Percentiles rank a stretch among this genome's conserved stretches.
phyloP scores from a whole-genome alignment of 2,888 invertebrate species.

The Ectobius pallidus region DNA sequence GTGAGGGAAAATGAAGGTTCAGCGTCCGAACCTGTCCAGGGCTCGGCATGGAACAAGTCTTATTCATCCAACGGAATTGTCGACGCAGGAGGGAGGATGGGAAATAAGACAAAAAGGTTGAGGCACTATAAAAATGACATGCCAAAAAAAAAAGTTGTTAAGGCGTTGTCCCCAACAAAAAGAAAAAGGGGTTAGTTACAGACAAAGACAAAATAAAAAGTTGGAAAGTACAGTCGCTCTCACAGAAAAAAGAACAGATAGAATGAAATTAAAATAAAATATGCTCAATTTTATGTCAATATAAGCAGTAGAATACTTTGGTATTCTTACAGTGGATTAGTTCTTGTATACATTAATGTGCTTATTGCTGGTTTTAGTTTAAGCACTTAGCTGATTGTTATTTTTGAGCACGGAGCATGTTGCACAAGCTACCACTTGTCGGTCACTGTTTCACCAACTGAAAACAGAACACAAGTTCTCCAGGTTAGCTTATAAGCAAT shows the following conservation, averaged over 20 bases:
- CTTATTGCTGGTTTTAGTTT: background rate
- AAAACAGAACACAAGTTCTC: slow-evolving; percentile 35
- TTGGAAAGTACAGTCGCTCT: slow-evolving; percentile 21
- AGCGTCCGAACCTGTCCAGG: slow-evolving; percentile 32
- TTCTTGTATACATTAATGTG: background rate
- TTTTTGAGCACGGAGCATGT: slow-evolving; percentile 23
- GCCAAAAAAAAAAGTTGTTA: slow-evolving; percentile 23
- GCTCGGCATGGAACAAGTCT: slow-evolving; percentile 24
- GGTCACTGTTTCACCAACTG: slow-evolving; percentile 40
- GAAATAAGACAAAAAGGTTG: background rate
- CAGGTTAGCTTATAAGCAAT: slow-evolving; percentile 7
- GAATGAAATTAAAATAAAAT: background rate
- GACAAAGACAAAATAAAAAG: background rate
- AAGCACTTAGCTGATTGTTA: slow-evolving; percentile 33
- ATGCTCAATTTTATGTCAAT: background rate
- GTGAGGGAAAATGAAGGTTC: slow-evolving; percentile 6
- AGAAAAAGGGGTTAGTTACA: background rate
- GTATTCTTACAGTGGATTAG: background rate
- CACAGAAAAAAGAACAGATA: slow-evolving; percentile 1
- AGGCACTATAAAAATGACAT: slow-evolving; percentile 3
- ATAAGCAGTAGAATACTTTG: background rate
- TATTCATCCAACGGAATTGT: slow-evolving; percentile 8
- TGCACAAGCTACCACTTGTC: slow-evolving; percentile 38
- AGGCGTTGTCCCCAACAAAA: slow-evolving; percentile 25
- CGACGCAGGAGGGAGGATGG: background rate